These are phyloP conservation scores for Aptenodytes forsteri DNA, from an alignment of 2,113 vertebrate genomes.

Conservation along the genomic window DNA sequence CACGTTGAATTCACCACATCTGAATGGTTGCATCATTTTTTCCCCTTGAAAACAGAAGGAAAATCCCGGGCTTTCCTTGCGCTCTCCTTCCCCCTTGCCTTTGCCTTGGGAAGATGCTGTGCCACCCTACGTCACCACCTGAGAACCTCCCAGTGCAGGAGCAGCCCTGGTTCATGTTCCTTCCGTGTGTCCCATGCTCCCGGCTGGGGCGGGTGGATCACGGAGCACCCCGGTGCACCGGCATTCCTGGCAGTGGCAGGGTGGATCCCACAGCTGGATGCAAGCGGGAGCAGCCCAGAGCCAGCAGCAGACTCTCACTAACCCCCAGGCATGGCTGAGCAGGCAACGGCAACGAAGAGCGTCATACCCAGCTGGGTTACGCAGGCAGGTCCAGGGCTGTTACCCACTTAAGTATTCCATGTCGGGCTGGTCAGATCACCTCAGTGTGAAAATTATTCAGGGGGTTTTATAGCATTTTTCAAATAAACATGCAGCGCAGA, in stretches of 20 bases:
- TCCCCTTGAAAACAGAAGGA: neutral
- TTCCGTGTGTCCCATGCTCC: neutral
- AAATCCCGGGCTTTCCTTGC: neutral
- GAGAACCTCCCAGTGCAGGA: neutral
- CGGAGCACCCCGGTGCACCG: fast-evolving
- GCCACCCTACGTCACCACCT: neutral
- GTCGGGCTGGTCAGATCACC: neutral
- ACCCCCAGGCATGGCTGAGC: neutral
- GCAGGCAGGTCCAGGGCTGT: neutral
- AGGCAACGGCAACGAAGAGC: fast-evolving
- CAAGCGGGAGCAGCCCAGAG: neutral
- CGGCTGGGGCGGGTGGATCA: fast-evolving
- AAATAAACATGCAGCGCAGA: constrained; percentile 5
- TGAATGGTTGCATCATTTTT: neutral
- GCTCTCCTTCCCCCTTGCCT: neutral
- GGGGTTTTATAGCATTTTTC: constrained; percentile 44
- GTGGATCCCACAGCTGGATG: neutral
- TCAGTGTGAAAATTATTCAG: constrained; percentile 37
- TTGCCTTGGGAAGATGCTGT: neutral
- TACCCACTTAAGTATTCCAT: neutral
- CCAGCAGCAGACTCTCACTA: neutral
- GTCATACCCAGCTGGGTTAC: neutral
- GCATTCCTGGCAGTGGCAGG: neutral
- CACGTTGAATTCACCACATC: neutral
- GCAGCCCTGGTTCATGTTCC: neutral